Evolutionary conservation across 2,113 vertebrate species (phyloP), one percentile per base, ranked within the genome.

Genomic region (Leiothrix lutea): DNA sequence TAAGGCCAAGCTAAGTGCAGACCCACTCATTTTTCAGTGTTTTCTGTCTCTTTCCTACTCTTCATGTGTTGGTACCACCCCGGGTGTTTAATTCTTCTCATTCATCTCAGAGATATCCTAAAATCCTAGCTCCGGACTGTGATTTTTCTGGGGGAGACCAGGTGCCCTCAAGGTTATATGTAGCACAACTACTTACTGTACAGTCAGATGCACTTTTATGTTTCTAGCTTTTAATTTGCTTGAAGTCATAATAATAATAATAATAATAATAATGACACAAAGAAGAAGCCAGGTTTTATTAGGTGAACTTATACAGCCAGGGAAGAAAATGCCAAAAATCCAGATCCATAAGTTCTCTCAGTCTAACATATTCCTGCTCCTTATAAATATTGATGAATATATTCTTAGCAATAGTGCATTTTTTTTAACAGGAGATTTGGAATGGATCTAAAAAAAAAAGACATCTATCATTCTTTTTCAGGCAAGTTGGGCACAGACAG

Each of bases 181-280:
- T 20, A n/a, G 25, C 12, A 60, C 29, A 69, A 48, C 20, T n/a
- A 22, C 0, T 0, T 12, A 9, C 13, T 60, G 29, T 51, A 50
- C 29, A 67, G 12, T 42, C 25, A 69, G 26, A 57, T 26, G 15
- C 5, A 51, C 25, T 61, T 88, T 13, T 8, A n/a, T 40, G 7
- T 53, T 86, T 77, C 60, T 61, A 79, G 31, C 24, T 79, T 81
- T 80, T 54, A 79, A 80, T 24, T n/a, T 75, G 3, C 18, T 80
- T 82, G 35, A 56, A 86, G 11, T 22, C 21, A 14, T 29, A 77
- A 28, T 22, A 40, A 5, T 15, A n/a, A 15, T 33, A 40, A 9
- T 24, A 35, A 26, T 42, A n/a, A 7, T 36, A 23, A 40, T 40
- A 9, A 38, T 38, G 3, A 36, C 5, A 56, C 10, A 73, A 82